phyloP scores from a whole-genome alignment of 2,113 vertebrate species.

The Tringa solitaria region DNA sequence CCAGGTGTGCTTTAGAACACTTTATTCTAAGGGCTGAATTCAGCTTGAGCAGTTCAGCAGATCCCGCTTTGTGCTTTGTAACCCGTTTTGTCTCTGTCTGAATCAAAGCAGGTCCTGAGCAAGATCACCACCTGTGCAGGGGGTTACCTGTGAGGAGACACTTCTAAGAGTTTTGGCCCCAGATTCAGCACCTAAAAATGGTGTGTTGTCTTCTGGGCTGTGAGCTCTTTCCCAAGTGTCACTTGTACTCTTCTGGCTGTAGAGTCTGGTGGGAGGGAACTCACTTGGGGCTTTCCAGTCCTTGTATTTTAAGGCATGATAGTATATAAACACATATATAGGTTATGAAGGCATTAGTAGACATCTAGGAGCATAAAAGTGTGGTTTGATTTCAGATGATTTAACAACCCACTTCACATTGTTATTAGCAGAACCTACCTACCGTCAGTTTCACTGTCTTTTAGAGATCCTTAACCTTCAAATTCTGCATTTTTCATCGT shows the following conservation, averaged over 20 bases:
- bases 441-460: not conserved
- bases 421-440: not conserved
- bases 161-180: not conserved
- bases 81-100: not conserved
- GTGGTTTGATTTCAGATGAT: not conserved
- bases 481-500: not conserved
- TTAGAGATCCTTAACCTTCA: not conserved
- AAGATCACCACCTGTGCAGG: not conserved
- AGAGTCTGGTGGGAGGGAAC: not conserved
- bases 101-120: not conserved
- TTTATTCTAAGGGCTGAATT: not conserved
- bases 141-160: not conserved
- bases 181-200: not conserved
- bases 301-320: not conserved
- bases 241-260: not conserved
- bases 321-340: not conserved
- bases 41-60: not conserved
- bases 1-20: not conserved
- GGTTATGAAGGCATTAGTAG: not conserved
- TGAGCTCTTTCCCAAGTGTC: not conserved
- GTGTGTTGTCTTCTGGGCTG: not conserved
- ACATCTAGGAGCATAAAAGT: not conserved
- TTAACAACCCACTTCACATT: not conserved
- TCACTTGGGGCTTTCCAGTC: not conserved
- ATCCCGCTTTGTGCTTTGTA: not conserved